phyloP scores from a whole-genome alignment of 2,113 vertebrate genomes.

The Ictalurus punctatus region DNA sequence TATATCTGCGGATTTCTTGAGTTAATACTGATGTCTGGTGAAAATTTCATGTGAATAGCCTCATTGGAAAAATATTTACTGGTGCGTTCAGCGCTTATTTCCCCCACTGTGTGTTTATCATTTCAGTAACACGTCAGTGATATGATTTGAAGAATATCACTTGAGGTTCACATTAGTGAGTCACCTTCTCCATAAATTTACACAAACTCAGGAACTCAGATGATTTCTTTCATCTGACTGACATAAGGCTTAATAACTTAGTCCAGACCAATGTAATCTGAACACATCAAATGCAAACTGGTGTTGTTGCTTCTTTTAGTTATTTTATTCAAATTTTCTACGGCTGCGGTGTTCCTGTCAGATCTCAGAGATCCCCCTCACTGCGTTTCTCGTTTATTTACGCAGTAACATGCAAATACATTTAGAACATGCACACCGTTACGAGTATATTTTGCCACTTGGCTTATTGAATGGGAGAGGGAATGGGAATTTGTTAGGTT shows the following conservation, averaged over 20 bases:
- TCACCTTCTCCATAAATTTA: background rate
- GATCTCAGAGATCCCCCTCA: background rate
- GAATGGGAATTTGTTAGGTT: background rate
- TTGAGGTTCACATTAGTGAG: background rate
- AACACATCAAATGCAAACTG: background rate
- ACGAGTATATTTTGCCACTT: background rate
- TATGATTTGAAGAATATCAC: background rate
- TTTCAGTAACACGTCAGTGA: background rate
- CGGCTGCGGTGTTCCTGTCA: background rate
- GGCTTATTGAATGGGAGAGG: background rate
- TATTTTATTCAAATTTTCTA: background rate
- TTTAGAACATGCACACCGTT: background rate
- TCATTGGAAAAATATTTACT: too few relatives aligned
- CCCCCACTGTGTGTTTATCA: background rate
- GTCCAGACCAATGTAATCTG: background rate
- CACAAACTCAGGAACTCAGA: background rate
- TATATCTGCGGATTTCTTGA: too few relatives aligned
- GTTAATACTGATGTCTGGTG: too few relatives aligned
- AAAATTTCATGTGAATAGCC: too few relatives aligned
- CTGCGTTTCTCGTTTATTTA: background rate
- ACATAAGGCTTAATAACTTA: background rate
- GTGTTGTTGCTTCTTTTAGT: background rate
- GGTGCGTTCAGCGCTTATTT: too few relatives aligned
- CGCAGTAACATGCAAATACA: background rate
- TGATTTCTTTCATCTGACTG: background rate